A percentile compares a stretch with the other conserved stretches of the same genome.
phyloP scores from a whole-genome alignment of 2,113 vertebrate species.

The Pomatostomus ruficeps region DNA sequence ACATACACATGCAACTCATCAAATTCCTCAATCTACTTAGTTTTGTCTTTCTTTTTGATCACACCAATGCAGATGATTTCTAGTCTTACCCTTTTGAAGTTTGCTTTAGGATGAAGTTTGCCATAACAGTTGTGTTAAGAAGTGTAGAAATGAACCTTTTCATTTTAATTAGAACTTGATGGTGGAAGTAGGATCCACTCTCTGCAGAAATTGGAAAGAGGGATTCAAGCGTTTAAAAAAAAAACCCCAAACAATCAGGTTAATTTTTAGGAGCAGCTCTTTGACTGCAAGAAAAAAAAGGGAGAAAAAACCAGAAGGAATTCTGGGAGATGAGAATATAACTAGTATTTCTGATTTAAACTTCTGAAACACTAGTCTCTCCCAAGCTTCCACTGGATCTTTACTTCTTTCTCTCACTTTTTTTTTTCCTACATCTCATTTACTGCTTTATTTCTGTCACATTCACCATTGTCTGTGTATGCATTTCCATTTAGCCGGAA shows the following conservation, averaged over 20 bases:
- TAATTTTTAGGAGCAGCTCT: not conserved
- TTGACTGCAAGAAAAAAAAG: not conserved
- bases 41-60: not conserved
- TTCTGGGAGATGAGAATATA: not conserved
- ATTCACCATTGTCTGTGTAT: not conserved
- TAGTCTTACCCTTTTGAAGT: not conserved
- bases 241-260: not conserved
- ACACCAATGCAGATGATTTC: not conserved
- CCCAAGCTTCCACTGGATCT: not conserved
- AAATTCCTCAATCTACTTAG: not conserved
- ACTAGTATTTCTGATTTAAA: not conserved
- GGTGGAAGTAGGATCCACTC: not conserved
- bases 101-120: not conserved
- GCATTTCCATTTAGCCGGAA: not conserved
- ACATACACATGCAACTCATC: not conserved
- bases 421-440: not conserved
- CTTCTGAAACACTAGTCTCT: not conserved
- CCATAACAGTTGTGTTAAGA: rapidly evolving
- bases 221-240: not conserved
- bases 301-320: not conserved
- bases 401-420: not conserved
- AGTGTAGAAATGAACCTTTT: not conserved
- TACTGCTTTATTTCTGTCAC: not conserved
- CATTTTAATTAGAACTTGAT: not conserved
- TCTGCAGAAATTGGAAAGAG: not conserved